Evolutionary conservation across 2,888 invertebrate genomes (phyloP), one percentile per base, ranked within the genome.

Genomic region (Prenolepis imparis): DNA sequence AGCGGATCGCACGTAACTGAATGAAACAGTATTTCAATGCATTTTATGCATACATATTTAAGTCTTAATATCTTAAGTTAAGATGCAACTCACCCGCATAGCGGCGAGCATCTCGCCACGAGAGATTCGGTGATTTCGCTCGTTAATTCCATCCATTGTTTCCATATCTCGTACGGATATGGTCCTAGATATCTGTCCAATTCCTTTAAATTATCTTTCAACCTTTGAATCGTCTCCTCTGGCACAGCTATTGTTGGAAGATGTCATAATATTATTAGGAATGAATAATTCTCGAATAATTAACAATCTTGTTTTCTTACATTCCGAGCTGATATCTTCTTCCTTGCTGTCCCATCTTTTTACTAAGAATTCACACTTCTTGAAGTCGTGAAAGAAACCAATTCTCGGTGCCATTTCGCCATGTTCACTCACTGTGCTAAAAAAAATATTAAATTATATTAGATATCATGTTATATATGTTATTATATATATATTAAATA

Each of bases 81-180:
- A n/a, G n/a, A n/a, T n/a, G n/a, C n/a, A n/a, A n/a, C 90, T 44
- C 86, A 96, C 83, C 98, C 98, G 92, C 96, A 96, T 84, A 96
- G 95, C 9, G 99, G 98, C 48, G 96, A 96, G 74, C 98, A 94
- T 91, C 96, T 96, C 78, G 95, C 93, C 21, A 97, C 95, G 75
- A 97, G 61, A 24, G 81, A 9, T 48, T 82, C 77, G 44, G 90
- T 92, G 57, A 93, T 93, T 84, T 92, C 95, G 96, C 96, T 96
- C 91, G 97, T 96, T 68, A 98, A 95, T 48, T 96, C 95, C 87
- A 97, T 96, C 99, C 99, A 99, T 91, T 97, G 97, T 84, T 97
- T 96, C 95, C 97, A 97, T 89, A 97, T 97, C 86, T 98, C 98
- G 95, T 97, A 99, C 0, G 99, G 99, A 95, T 99, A 99, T 0